A percentile compares a stretch with the other conserved stretches of the same genome.
These are phyloP conservation scores for Columbina picui DNA, from an alignment of 2,113 vertebrate genomes.

Conservation along the genomic window DNA sequence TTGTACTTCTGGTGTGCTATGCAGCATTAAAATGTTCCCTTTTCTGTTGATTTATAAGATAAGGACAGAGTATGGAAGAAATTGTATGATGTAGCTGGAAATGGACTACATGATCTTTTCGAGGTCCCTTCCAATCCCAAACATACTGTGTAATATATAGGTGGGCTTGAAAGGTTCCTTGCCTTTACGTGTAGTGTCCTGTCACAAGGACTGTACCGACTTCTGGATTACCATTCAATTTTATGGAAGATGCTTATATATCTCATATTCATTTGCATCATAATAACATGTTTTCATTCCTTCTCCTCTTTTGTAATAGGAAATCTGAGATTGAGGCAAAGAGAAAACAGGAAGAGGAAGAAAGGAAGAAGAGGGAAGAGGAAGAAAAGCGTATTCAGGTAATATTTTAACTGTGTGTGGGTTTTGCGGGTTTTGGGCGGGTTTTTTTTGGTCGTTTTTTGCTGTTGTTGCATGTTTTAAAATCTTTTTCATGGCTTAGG, in stretches of 20 bases:
- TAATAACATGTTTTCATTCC: neutral
- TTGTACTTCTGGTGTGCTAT: neutral
- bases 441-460: neutral
- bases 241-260: neutral
- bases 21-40: neutral
- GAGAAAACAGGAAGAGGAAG: constrained; percentile 93
- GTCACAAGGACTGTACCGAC: neutral
- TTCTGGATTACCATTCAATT: neutral
- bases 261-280: neutral
- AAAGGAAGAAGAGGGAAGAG: constrained; percentile 91
- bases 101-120: too few relatives aligned
- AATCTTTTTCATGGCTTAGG: neutral
- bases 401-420: neutral
- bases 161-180: neutral
- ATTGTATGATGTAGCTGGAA: neutral
- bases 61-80: neutral
- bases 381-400: constrained; percentile 93
- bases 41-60: neutral
- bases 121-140: too few relatives aligned
- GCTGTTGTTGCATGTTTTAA: neutral
- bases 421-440: neutral
- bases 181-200: neutral
- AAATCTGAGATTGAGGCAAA: constrained; percentile 95
- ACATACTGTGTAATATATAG: too few relatives aligned
- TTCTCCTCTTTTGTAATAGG: constrained; percentile 66